Conservation (phyloP, 1,140 invertebrate genomes). For the Pseudomyrmex dendroicus region DNA sequence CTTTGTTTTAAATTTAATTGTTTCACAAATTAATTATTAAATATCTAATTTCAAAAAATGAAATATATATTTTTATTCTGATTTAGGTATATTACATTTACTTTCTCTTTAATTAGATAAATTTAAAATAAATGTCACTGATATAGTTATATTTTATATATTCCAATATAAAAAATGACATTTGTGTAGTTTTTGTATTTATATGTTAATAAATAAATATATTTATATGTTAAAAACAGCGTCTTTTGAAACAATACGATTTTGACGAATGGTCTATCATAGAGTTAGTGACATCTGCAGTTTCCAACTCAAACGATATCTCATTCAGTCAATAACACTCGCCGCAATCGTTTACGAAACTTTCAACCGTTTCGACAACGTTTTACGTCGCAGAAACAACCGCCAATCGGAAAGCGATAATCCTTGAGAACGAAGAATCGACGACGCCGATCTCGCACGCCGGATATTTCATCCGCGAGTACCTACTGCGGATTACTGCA, state of each 20-base stretch:
- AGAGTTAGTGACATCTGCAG: slow-evolving; percentile 1
- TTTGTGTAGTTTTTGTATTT: background rate
- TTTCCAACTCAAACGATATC: slow-evolving; percentile 23
- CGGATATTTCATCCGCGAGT: slow-evolving; percentile 38
- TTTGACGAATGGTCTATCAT: background rate
- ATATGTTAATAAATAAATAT: background rate
- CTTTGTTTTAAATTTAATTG: background rate
- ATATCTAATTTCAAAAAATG: no score
- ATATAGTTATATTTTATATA: no score
- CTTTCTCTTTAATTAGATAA: no score
- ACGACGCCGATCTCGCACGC: slow-evolving; percentile 25
- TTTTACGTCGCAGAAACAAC: slow-evolving; percentile 22
- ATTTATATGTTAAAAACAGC: background rate
- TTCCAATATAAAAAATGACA: no score
- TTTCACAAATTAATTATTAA: background rate
- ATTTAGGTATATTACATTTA: no score
- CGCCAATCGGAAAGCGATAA: slow-evolving; percentile 42
- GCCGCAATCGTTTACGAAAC: slow-evolving; percentile 15
- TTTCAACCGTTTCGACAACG: background rate
- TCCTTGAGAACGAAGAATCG: slow-evolving; percentile 12
- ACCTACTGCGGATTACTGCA: slow-evolving; percentile 29
- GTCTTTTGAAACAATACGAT: background rate
- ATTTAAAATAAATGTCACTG: no score
- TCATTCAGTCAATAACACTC: slow-evolving; percentile 24
- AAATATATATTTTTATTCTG: no score